Percentiles rank a stretch among this genome's conserved stretches.
Evolutionary conservation across 2,888 invertebrate species (phyloP).

Genomic region (Vesta saturnalis): DNA sequence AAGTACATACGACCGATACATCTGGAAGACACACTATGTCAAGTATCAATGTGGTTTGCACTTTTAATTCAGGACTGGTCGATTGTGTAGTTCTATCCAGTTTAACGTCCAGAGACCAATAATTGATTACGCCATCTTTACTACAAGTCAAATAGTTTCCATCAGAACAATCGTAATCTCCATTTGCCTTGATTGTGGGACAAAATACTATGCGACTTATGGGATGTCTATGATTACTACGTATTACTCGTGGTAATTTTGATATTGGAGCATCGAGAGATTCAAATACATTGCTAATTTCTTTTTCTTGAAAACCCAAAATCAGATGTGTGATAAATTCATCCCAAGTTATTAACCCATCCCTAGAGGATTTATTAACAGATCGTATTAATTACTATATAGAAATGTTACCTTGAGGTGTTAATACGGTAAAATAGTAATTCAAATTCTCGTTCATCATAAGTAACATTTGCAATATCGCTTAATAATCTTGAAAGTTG

Average conservation of each 20-base stretch:
- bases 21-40: constrained; percentile 80
- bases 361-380: constrained; percentile 49
- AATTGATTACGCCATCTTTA: constrained; percentile 79
- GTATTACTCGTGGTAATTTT: constrained; percentile 66
- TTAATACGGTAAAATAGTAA: constrained; percentile 71
- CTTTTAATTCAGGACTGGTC: constrained; percentile 68
- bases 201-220: constrained; percentile 73
- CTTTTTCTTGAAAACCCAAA: constrained; percentile 75
- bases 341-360: constrained; percentile 73
- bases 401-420: constrained; percentile 48
- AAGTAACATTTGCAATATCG: constrained; percentile 63
- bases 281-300: constrained; percentile 70
- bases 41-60: constrained; percentile 76
- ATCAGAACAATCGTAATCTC: constrained; percentile 67
- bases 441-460: constrained; percentile 69
- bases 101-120: constrained; percentile 80
- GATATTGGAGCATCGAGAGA: constrained; percentile 72
- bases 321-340: constrained; percentile 82
- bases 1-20: constrained; percentile 79
- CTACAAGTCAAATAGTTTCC: constrained; percentile 81
- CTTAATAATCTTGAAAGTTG: constrained; percentile 62
- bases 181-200: constrained; percentile 68
- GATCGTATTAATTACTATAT: neutral
- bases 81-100: constrained; percentile 71
- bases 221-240: constrained; percentile 76